Evolutionary conservation across 2,888 invertebrate species (phyloP), one percentile per base, ranked within the genome.

Genomic region (Noctua janthina): DNA sequence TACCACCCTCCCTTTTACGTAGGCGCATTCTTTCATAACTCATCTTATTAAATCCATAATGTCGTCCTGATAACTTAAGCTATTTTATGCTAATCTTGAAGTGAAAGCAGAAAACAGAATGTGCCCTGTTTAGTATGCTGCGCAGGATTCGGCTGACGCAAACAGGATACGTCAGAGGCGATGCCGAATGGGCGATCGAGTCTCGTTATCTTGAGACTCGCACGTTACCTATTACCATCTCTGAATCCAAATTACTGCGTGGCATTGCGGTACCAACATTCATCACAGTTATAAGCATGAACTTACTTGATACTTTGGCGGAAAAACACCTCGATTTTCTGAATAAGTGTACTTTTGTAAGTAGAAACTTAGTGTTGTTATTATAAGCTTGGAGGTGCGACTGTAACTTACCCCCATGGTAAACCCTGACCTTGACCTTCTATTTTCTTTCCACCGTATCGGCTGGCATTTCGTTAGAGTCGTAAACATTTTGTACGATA

Each of bases 81-180:
- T 82, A 68, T 83, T 81, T 79, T 80, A 89, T 85, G 79, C 67
- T 83, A 87, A 81, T 85, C 46, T 43, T 20, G 39, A 51, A 67
- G 43, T 54, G 66, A 74, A 81, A 76, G 66, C 64, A 70, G 76
- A 83, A 82, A 79, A 78, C 68, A 79, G 83, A 87, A 81, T 81
- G 69, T 76, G 35, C 46, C 71, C 77, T 87, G 76, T 67, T 89
- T 89, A 89, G 72, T 89, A 87, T 87, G 81, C 88, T 89, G 82
- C 74, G 83, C 89, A 79, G 64, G 87, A 85, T 87, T 87, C 75
- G 51, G 49, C 46, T 82, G 76, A 76, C 72, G 82, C 72, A 66
- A 71, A 74, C 87, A 77, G 82, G 84, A 72, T 88, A 77, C 76
- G 62, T 81, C 68, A 76, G 54, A 71, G 46, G 71, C 78, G 74